Evolutionary conservation across 2,888 invertebrate genomes (phyloP), one percentile per base, ranked within the genome.

Genomic region (Agonum fuliginosum): DNA sequence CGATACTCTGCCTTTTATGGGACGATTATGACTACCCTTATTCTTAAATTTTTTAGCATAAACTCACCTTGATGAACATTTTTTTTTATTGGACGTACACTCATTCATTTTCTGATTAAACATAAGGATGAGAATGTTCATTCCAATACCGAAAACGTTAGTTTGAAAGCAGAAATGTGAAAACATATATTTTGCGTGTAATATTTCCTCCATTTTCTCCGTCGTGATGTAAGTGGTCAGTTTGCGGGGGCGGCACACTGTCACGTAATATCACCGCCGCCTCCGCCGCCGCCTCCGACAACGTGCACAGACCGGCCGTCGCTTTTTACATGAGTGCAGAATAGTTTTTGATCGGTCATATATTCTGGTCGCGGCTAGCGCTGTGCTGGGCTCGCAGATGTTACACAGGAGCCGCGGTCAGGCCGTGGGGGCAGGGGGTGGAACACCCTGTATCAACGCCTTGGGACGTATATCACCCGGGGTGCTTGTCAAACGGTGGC

Each of bases 261-360:
- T 62, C 27, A 46, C 46, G 70, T 70, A 70, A 70, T 70, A 70
- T 70, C 43, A 43, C 43, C 10, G n/a, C 24, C 5, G 10, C 6
- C 46, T 10, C 0, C 5, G 14, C 12, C 20, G 43, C 24, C 62
- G 34, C 34, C 20, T 3, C 8, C 51, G 17, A 17, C 43, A 19
- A 10, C 51, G 62, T 17, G 27, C 62, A 62, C 62, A 24, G 34
- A 62, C 54, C 54, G 34, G 30, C 54, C 54, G 27, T n/a, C 62
- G 62, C 62, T 70, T 70, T 70, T 70, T 70, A 70, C 70, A 17
- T 27, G 14, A 46, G 43, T 14, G 17, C 46, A 43, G 83, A 84
- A 84, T 84, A 82, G 83, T 84, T 85, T 84, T 85, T 84, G 84
- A 85, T 84, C 80, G 83, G 84, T 81, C 83, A 84, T 85, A 85